These are phyloP conservation scores for Chaetorhynchus papuensis DNA, from an alignment of 2,113 vertebrate genomes.

Conservation along the genomic window DNA sequence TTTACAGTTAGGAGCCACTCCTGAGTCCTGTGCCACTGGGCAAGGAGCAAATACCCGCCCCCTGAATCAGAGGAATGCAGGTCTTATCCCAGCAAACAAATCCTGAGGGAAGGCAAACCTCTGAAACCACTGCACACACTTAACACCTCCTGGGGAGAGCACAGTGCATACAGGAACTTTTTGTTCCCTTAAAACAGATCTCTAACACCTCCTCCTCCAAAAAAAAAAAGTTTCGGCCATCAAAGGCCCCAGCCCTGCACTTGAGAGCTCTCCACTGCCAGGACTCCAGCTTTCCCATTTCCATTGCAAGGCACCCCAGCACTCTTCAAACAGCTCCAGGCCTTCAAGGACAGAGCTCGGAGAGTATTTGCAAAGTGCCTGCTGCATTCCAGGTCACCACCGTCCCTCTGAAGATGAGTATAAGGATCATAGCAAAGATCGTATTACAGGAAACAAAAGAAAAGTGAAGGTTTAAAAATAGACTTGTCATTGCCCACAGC, in stretches of 20 bases:
- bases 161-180: background rate
- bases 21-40: background rate
- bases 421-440: background rate
- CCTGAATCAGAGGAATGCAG: background rate
- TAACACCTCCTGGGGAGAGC: conserved; percentile 1
- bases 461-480: background rate
- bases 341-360: background rate
- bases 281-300: background rate
- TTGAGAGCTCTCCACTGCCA: background rate
- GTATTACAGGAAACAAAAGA: background rate
- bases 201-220: background rate
- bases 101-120: background rate
- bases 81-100: background rate
- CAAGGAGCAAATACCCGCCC: background rate
- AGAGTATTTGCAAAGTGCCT: background rate
- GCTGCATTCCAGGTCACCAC: background rate
- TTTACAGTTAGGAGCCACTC: background rate
- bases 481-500: background rate
- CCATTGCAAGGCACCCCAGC: background rate
- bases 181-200: background rate
- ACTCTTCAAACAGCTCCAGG: background rate
- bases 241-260: background rate
- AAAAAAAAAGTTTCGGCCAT: background rate
- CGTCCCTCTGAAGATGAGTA: background rate
- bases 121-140: background rate